Evolutionary conservation across 2,888 invertebrate species (phyloP), one percentile per base, ranked within the genome.

Genomic region (Aphodius granarius): DNA sequence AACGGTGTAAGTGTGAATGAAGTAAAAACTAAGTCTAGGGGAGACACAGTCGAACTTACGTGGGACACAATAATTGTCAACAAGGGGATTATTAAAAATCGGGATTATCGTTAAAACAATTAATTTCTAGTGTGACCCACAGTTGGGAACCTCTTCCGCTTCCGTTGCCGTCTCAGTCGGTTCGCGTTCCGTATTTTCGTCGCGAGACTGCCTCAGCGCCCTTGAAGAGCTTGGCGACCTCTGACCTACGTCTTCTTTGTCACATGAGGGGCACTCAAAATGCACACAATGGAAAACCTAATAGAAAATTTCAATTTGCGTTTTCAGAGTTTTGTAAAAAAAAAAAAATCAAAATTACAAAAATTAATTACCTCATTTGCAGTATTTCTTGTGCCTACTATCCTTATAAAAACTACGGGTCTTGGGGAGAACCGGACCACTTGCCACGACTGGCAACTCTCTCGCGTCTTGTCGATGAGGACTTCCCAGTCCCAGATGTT

Each of bases 221-320:
- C 5, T 78, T 76, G 15, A 75, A 16, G 9, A 6, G 43, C 43
- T 43, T 13, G 76, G 64, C 5, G 76, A 71, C 80, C 79, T 78
- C 21, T 78, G 79, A 63, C 66, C 76, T 70, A 79, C 76, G 66
- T 85, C 84, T 77, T 85, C 85, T 76, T 80, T 79, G 75, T 83
- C 83, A 79, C 93, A 94, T 23, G 95, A 94, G 5, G 99, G 98
- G 82, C 97, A 97, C 89, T 99, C 99, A 87, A 99, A 94, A 89
- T 99, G 99, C 73, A 99, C 99, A 86, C 97, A 95, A 86, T 99
- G 98, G 88, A 99, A 99, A 75, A 98, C 97, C 96, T 97, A 81
- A 2, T 85, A 78, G 21, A 15, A 65, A 73, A 16, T 16, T 70
- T 63, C 16, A 62, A n/a, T 43, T 43, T 43, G 0, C 6, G 4